Percentiles rank a stretch among this genome's conserved stretches.
Conservation (phyloP, 2,888 invertebrate species). For the Trypoxylon attenuatum region DNA sequence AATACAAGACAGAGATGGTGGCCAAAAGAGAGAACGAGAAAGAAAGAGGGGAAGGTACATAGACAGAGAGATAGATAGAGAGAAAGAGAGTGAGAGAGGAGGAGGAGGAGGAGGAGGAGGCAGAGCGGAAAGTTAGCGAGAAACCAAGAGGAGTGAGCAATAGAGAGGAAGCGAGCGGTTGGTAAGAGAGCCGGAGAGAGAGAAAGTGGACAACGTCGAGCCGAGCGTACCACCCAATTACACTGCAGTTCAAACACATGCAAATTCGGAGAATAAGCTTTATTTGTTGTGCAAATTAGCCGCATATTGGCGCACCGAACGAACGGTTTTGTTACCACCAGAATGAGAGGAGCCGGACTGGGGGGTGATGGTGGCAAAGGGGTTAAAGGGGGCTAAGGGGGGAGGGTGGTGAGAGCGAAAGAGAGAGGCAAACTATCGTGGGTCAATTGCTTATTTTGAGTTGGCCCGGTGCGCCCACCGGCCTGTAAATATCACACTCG, state of each 20-base stretch:
- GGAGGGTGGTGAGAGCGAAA: constrained; percentile 14
- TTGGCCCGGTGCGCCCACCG: constrained; percentile 58
- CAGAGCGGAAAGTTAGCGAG: not conserved
- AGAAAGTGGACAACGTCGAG: constrained; percentile 59
- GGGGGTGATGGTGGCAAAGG: constrained; percentile 11
- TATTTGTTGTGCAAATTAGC: constrained; percentile 75
- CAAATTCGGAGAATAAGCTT: constrained; percentile 74
- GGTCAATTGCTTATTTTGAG: constrained; percentile 72
- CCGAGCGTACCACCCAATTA: constrained; percentile 72
- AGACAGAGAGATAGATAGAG: too few relatives aligned
- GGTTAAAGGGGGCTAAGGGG: not conserved
- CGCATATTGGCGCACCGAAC: constrained; percentile 72
- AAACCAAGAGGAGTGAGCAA: not conserved
- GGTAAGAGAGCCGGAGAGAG: constrained; percentile 22
- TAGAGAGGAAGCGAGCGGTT: not conserved
- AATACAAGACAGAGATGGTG: constrained; percentile 6
- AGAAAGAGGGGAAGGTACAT: too few relatives aligned
- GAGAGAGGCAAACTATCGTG: constrained; percentile 48
- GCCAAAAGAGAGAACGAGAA: not conserved
- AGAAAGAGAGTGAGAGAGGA: constrained; percentile 14
- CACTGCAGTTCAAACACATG: constrained; percentile 75
- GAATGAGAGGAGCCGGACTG: constrained; percentile 47
- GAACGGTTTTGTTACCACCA: constrained; percentile 69
- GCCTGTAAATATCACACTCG: constrained; percentile 60
- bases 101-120: constrained; percentile 3